A percentile compares a stretch with the other conserved stretches of the same genome.
phyloP scores from a whole-genome alignment of 2,888 invertebrate genomes.

The Periphyllus acericola region DNA sequence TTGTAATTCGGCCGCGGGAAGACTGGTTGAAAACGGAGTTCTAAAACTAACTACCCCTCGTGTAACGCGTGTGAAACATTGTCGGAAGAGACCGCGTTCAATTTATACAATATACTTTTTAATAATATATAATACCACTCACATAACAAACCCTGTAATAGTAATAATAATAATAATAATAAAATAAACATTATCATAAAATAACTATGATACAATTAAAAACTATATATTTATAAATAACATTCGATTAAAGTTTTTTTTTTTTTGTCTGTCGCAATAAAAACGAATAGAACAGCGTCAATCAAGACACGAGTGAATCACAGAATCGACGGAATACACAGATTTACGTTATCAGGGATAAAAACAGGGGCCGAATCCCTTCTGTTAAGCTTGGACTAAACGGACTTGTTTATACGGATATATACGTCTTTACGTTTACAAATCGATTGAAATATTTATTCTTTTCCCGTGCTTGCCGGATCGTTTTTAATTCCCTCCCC shows the following conservation, averaged over 20 bases:
- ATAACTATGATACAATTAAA: neutral
- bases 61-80: neutral
- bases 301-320: neutral
- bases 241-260: neutral
- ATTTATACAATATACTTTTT: neutral
- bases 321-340: neutral
- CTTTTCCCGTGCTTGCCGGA: too few species aligned
- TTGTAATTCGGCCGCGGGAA: neutral
- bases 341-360: too few species aligned
- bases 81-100: neutral
- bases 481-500: too few species aligned
- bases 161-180: constrained; percentile 15
- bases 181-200: neutral
- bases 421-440: too few species aligned
- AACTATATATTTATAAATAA: neutral
- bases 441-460: neutral
- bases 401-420: too few species aligned
- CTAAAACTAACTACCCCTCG: neutral
- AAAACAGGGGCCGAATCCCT: too few species aligned
- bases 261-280: too few species aligned
- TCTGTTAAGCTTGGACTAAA: too few species aligned
- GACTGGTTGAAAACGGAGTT: neutral
- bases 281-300: neutral
- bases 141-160: constrained; percentile 35
- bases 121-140: neutral